Conservation (phyloP, 2,888 invertebrate species). For the Ypsolopha sequella region DNA sequence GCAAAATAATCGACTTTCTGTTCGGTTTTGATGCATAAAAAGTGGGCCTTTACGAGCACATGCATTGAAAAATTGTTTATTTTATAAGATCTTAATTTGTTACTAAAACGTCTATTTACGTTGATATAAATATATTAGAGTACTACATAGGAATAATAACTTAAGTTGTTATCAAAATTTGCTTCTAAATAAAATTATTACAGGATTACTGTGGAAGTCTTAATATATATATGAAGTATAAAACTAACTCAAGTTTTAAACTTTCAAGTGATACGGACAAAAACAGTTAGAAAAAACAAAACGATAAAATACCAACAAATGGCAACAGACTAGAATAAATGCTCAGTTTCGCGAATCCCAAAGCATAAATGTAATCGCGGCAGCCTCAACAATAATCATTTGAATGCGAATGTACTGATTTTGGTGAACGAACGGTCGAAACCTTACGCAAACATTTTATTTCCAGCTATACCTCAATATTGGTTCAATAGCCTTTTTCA, state of each 20-base stretch:
- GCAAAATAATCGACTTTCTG: too few relatives aligned
- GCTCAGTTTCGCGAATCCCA: constrained; percentile 18
- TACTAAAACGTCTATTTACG: too few relatives aligned
- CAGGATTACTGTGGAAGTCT: too few relatives aligned
- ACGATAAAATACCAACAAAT: constrained; percentile 21
- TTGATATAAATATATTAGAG: too few relatives aligned
- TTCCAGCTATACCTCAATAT: constrained; percentile 20
- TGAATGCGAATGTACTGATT: constrained; percentile 66
- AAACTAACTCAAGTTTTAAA: not conserved
- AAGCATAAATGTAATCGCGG: constrained; percentile 57
- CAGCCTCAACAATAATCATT: constrained; percentile 61
- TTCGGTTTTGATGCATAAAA: too few relatives aligned
- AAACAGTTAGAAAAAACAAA: constrained; percentile 8
- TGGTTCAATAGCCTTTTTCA: constrained; percentile 2
- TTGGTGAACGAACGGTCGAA: constrained; percentile 18
- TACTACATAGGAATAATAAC: too few relatives aligned
- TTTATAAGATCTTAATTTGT: too few relatives aligned
- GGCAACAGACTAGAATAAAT: constrained; percentile 8
- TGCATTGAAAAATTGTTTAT: too few relatives aligned
- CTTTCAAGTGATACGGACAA: not conserved
- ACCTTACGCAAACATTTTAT: constrained; percentile 26
- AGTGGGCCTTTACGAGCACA: too few relatives aligned
- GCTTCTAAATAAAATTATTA: too few relatives aligned
- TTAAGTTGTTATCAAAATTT: too few relatives aligned
- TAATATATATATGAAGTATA: too few relatives aligned